These are phyloP conservation scores for Falco cherrug DNA, from an alignment of 2,797 vertebrate genomes.

Conservation along the genomic window DNA sequence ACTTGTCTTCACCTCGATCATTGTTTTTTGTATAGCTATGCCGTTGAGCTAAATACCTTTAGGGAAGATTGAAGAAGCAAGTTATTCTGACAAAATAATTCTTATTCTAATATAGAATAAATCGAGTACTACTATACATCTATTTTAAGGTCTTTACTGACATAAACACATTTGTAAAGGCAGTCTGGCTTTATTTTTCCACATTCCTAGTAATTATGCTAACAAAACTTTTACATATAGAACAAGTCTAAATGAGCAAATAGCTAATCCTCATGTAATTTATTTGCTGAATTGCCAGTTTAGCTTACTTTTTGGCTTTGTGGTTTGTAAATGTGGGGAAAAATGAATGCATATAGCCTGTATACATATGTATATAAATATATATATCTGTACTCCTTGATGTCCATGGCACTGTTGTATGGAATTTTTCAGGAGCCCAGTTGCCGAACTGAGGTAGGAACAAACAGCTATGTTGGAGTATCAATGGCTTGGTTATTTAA, in stretches of 20 bases:
- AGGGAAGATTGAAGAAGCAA: background rate
- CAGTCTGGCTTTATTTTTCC: background rate
- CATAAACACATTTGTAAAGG: background rate
- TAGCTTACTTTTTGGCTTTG: background rate
- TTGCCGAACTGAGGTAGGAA: background rate
- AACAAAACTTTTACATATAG: background rate
- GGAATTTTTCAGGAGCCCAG: background rate
- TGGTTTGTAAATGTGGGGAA: background rate
- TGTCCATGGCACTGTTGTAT: background rate
- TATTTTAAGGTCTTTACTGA: background rate
- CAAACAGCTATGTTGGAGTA: background rate
- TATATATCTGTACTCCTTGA: background rate
- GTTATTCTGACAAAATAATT: background rate
- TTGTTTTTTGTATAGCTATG: background rate
- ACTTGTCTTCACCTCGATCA: background rate
- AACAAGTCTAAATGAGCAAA: background rate
- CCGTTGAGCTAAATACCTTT: background rate
- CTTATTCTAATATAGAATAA: background rate
- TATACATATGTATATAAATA: background rate
- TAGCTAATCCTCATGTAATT: background rate
- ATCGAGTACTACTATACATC: background rate
- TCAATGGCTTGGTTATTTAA: background rate
- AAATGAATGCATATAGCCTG: background rate
- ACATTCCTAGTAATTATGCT: background rate
- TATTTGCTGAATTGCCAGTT: background rate